Evolutionary conservation across 2,888 invertebrate genomes (phyloP), one percentile per base, ranked within the genome.

Genomic region (Dryomyza anilis): DNA sequence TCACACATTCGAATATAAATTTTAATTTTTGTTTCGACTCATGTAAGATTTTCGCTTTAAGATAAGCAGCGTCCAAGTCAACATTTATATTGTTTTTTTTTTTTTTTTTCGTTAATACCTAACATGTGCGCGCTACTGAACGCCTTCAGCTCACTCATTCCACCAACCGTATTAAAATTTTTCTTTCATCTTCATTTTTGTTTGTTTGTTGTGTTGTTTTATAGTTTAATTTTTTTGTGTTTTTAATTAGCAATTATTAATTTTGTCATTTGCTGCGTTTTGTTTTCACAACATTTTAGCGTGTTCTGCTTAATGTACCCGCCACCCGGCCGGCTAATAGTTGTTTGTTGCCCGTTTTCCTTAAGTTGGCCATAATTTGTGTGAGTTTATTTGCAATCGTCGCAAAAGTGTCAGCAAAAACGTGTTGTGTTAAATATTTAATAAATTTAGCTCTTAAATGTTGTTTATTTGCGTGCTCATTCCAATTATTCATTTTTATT

Each of bases 211-310:
- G n/a, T n/a, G n/a, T n/a, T n/a, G n/a, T n/a, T n/a, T n/a, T 39
- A 25, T 57, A n/a, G 23, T 57, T 19, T 39, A n/a, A n/a, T n/a
- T n/a, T 43, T 53, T 12, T n/a, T 53, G 10, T 43, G 43, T n/a
- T 39, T 53, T 39, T 27, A 53, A 61, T 61, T 53, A 61, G 29
- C 30, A 52, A 61, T 61, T 61, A 61, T 61, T 52, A 53, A 61
- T 61, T 53, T 29, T 53, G 53, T 61, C 53, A 52, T 61, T 53
- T 53, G 61, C 43, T 61, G 25, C 43, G 43, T 53, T 61, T 53
- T 43, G 53, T 27, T 61, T 53, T 33, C 6, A n/a, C 14, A 19
- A 29, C 25, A 36, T 16, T 19, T 60, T 60, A 36, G 23, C 33
- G 59, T 50, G 48, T 60, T 60, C 21, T 48, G 14, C 23, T 33